phyloP scores from a whole-genome alignment of 64 coral and sea anemone species.

The Stylophora pistillata region DNA sequence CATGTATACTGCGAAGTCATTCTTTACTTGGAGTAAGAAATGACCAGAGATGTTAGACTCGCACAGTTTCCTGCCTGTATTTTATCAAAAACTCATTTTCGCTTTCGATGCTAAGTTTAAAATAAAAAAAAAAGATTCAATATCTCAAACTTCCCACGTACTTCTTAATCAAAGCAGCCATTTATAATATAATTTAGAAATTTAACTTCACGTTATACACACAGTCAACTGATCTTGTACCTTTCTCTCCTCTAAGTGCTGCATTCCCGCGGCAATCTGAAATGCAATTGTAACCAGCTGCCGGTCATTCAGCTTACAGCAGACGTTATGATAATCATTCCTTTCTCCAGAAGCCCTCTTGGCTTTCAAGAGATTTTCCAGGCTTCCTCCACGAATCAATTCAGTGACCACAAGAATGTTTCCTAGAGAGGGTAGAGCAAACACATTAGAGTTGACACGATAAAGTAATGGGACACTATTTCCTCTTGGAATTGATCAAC shows the following conservation, averaged over 20 bases:
- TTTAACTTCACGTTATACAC: no score
- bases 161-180: neutral
- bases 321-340: neutral
- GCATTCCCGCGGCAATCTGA: constrained; percentile 15
- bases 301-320: constrained; percentile 5
- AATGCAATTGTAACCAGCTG: neutral
- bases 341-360: neutral
- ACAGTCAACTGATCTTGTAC: neutral
- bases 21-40: no score
- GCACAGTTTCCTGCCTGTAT: no score
- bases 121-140: no score
- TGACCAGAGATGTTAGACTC: no score
- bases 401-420: constrained; percentile 22
- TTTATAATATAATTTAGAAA: no score
- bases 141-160: neutral
- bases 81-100: no score
- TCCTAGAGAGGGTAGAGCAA: neutral
- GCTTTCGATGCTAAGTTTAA: no score
- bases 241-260: constrained; percentile 16
- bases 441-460: neutral
- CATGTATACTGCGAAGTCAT: no score
- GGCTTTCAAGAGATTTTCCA: neutral
- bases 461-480: neutral
- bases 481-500: no score
- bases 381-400: neutral